Conservation (phyloP, 2,888 invertebrate species). For the Myopa testacea region DNA sequence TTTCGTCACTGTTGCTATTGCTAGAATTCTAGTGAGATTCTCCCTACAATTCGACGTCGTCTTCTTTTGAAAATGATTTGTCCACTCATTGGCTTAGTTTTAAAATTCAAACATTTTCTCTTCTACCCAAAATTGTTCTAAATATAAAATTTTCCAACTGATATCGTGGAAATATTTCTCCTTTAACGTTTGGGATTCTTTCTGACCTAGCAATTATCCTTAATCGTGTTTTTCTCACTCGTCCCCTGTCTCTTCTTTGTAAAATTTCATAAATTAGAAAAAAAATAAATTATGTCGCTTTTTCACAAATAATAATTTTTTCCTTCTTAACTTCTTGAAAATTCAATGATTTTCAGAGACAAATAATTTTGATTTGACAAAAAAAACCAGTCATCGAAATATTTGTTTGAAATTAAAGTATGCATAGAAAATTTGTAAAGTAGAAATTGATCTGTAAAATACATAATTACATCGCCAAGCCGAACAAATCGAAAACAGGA, state of each 20-base stretch:
- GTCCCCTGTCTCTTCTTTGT: slow-evolving; percentile 44
- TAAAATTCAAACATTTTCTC: slow-evolving; percentile 40
- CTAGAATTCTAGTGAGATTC: slow-evolving; percentile 37
- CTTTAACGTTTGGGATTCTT: slow-evolving; percentile 8
- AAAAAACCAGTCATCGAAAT: slow-evolving; percentile 25
- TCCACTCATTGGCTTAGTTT: slow-evolving; percentile 48
- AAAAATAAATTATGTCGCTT: slow-evolving; percentile 41
- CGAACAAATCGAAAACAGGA: too few relatives aligned
- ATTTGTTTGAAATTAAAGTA: not conserved
- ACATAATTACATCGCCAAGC: too few relatives aligned
- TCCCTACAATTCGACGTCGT: slow-evolving; percentile 47
- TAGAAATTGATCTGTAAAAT: not conserved
- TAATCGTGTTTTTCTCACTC: slow-evolving; percentile 13
- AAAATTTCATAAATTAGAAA: slow-evolving; percentile 43
- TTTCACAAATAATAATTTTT: slow-evolving; percentile 46
- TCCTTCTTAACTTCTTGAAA: slow-evolving; percentile 45
- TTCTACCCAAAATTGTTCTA: slow-evolving; percentile 17
- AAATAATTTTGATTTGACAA: slow-evolving; percentile 49
- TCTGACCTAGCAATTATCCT: slow-evolving; percentile 11
- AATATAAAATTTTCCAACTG: slow-evolving; percentile 13
- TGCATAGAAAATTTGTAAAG: not conserved
- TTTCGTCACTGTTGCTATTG: slow-evolving; percentile 37
- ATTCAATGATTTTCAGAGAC: slow-evolving; percentile 47
- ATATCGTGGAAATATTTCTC: not conserved
- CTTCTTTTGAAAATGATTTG: slow-evolving; percentile 47